phyloP scores from a whole-genome alignment of 2,888 invertebrate genomes.

The Limnephilus marmoratus region DNA sequence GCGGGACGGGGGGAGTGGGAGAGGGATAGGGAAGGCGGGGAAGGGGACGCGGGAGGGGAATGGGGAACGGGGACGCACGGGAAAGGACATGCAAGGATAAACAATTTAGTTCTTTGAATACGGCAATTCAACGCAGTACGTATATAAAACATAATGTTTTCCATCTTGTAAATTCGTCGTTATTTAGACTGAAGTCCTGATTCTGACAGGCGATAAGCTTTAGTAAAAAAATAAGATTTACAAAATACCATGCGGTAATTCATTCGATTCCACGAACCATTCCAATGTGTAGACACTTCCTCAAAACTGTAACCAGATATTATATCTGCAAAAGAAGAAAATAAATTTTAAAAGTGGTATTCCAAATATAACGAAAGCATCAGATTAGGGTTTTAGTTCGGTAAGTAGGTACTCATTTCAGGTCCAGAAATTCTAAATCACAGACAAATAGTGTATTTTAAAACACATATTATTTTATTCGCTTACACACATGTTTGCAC shows the following conservation, averaged over 20 bases:
- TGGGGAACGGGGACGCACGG: too few species aligned
- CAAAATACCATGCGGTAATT: background rate
- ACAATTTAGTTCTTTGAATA: too few species aligned
- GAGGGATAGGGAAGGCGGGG: too few species aligned
- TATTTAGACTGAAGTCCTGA: background rate
- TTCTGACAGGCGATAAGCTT: background rate
- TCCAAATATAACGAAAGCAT: background rate
- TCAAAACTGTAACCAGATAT: background rate
- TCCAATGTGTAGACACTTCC: background rate
- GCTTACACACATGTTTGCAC: too few species aligned
- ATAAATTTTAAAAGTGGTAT: background rate
- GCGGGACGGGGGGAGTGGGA: too few species aligned
- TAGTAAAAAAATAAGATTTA: background rate
- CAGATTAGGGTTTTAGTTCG: background rate
- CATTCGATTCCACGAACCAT: background rate
- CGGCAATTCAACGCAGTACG: too few species aligned
- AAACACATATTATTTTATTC: too few species aligned
- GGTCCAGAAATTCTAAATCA: background rate
- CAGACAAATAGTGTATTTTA: background rate
- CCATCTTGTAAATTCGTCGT: background rate
- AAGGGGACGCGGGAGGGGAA: too few species aligned
- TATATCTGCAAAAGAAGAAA: background rate
- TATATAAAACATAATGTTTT: background rate
- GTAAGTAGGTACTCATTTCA: background rate
- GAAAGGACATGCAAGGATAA: too few species aligned